phyloP scores from a whole-genome alignment of 2,888 invertebrate species.

The Pyralis farinalis region DNA sequence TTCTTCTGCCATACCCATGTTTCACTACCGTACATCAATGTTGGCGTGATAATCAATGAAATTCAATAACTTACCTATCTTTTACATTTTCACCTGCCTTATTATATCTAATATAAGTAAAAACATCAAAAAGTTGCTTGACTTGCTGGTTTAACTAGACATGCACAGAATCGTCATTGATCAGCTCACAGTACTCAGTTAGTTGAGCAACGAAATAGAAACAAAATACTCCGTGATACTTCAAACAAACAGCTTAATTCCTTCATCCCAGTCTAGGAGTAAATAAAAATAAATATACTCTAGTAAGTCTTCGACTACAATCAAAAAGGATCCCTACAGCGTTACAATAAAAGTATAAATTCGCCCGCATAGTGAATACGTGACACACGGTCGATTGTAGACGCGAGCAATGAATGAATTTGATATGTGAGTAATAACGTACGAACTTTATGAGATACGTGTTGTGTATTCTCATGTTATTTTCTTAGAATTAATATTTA shows the following conservation, averaged over 20 bases:
- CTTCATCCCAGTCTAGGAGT: neutral
- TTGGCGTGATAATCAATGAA: too few species aligned
- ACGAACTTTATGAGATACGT: neutral
- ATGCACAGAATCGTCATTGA: neutral
- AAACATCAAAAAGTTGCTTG: too few species aligned
- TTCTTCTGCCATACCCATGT: too few species aligned
- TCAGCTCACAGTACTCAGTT: neutral
- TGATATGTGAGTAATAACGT: neutral
- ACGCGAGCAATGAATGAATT: neutral
- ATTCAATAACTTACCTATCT: too few species aligned
- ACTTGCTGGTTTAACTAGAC: too few species aligned
- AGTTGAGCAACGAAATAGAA: neutral
- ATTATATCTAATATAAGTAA: too few species aligned
- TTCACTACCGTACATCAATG: too few species aligned
- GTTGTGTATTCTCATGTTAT: neutral
- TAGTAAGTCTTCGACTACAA: neutral
- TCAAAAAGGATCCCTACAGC: neutral
- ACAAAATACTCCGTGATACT: neutral
- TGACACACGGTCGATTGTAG: neutral
- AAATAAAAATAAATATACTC: neutral
- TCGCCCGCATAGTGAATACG: neutral
- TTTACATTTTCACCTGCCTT: too few species aligned
- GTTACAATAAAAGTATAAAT: neutral
- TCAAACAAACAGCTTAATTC: neutral
- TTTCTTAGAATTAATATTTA: too few species aligned